Evolutionary conservation across 2,888 invertebrate genomes (phyloP), one percentile per base, ranked within the genome.

Genomic region (Plagodis pulveraria): DNA sequence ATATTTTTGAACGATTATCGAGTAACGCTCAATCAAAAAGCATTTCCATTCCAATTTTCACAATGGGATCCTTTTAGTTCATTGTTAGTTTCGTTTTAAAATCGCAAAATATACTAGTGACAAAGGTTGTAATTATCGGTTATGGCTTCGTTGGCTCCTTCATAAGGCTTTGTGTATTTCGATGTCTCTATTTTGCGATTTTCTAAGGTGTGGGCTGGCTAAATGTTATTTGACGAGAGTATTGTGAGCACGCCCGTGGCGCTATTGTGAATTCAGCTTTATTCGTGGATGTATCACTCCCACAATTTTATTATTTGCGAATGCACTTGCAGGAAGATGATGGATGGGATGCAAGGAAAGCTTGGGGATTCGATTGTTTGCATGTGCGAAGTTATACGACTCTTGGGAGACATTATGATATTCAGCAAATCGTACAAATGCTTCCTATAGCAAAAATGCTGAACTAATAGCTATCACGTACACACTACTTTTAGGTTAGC

Each of bases 121-220:
- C 89, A 91, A 91, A 87, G 84, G 83, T 78, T 87, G 86, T 93
- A 92, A 92, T 93, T 91, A 91, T 93, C 78, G 83, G 82, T 86
- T 87, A 81, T 84, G 83, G 88, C 82, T 81, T 84, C 81, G 78
- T 83, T 76, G 73, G 83, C 83, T 84, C 77, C 83, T 84, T 87
- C 84, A 84, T 82, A 77, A 74, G 69, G 73, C 80, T 78, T 91
- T 90, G 89, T 91, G 67, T 69, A 55, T 45, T 54, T 72, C 74
- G 87, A 92, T 89, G 89, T 91, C 91, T 92, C 87, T 83, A 92
- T 92, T 89, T 91, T 86, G 91, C 87, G 87, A 90, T 88, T 87
- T 82, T 89, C 89, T 89, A 91, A 90, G 89, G 91, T 91, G 90
- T 88, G 90, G 91, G 89, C 85, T 83, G 87, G 87, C 87, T 91